A percentile compares a stretch with the other conserved stretches of the same genome.
phyloP scores from a whole-genome alignment of 2,888 invertebrate genomes.

The Eustalomyia histrio region DNA sequence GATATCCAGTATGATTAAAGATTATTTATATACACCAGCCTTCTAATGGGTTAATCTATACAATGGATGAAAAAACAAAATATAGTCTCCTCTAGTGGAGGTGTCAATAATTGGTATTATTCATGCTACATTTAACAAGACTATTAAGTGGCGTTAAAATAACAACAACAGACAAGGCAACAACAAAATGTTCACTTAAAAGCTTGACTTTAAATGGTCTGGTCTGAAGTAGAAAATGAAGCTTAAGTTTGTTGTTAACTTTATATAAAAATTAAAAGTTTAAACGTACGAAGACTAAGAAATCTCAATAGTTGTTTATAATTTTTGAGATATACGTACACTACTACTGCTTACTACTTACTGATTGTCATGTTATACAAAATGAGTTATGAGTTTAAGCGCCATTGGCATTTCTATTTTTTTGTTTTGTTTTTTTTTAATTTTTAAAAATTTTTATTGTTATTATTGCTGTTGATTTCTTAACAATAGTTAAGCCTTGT shows the following conservation, averaged over 20 bases:
- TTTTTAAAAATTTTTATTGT: slow-evolving; percentile 11
- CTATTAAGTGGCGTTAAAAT: slow-evolving; percentile 64
- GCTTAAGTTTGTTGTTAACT: slow-evolving; percentile 15
- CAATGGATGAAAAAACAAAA: background rate
- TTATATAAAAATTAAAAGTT: slow-evolving; percentile 27
- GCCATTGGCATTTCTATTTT: slow-evolving; percentile 50
- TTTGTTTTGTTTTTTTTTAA: no score
- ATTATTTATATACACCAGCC: no score
- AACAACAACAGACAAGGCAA: slow-evolving; percentile 55
- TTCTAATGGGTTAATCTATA: slow-evolving; percentile 53
- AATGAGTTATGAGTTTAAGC: slow-evolving; percentile 61
- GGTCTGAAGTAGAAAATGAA: slow-evolving; percentile 31
- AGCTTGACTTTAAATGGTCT: slow-evolving; percentile 45
- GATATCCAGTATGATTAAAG: no score
- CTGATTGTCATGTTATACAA: slow-evolving; percentile 46
- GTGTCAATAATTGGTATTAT: slow-evolving; percentile 65
- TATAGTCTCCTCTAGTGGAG: slow-evolving; percentile 44
- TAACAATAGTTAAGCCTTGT: background rate
- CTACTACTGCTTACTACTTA: slow-evolving; percentile 36
- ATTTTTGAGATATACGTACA: background rate
- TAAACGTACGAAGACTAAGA: background rate
- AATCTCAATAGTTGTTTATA: slow-evolving; percentile 34
- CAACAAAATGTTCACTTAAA: slow-evolving; percentile 48
- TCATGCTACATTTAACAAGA: slow-evolving; percentile 64
- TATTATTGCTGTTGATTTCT: background rate